These are phyloP conservation scores for Lepus europaeus DNA, from an alignment of 2,113 vertebrate genomes.

Conservation along the genomic window DNA sequence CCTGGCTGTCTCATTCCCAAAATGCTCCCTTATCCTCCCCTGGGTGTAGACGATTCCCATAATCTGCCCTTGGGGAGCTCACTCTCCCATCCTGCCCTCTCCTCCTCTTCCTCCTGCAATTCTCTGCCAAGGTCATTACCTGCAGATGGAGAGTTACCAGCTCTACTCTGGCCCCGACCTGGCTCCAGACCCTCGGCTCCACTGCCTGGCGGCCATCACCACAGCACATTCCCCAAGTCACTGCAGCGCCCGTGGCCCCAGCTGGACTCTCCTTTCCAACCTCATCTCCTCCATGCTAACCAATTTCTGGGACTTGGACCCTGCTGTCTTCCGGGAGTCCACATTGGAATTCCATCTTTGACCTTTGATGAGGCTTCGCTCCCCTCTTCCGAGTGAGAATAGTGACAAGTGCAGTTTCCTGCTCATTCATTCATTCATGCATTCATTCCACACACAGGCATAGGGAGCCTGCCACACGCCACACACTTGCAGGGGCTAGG, in stretches of 20 bases:
- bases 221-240: neutral
- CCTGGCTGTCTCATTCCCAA: neutral
- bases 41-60: too few relatives aligned
- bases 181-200: neutral
- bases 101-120: neutral
- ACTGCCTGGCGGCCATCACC: neutral
- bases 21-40: neutral
- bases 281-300: neutral
- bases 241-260: neutral
- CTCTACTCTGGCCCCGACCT: neutral
- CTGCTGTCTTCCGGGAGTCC: neutral
- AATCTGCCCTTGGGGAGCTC: neutral
- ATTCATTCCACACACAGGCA: neutral
- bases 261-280: neutral
- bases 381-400: neutral
- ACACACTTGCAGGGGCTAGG: neutral
- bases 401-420: neutral
- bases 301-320: neutral
- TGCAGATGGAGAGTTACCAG: neutral
- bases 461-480: neutral
- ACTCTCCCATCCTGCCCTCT: neutral
- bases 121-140: too few relatives aligned
- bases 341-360: neutral
- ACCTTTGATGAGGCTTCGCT: neutral
- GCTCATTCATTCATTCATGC: neutral